A percentile compares a stretch with the other conserved stretches of the same genome.
Evolutionary conservation across 2,797 vertebrate genomes (phyloP).

Genomic region (Clamator glandarius): DNA sequence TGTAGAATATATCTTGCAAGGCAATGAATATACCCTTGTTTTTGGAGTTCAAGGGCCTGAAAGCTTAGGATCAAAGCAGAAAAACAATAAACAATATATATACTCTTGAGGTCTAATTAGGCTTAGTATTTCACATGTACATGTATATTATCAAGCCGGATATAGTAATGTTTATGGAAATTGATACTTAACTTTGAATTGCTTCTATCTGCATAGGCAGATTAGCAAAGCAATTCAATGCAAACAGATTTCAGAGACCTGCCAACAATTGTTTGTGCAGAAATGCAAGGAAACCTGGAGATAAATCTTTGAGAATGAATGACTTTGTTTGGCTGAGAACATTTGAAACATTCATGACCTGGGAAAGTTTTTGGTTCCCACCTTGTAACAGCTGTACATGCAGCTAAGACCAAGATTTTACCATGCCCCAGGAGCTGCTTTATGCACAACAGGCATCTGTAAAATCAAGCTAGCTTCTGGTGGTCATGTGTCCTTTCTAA

Average conservation of each 20-base stretch:
- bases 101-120: conserved; percentile 68
- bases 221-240: conserved; percentile 37
- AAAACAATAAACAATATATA: conserved; percentile 44
- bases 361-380: background rate
- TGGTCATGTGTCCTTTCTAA: accelerated
- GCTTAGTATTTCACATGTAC: conserved; percentile 31
- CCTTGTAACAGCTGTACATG: accelerated
- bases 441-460: background rate
- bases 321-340: background rate
- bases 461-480: background rate
- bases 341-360: background rate
- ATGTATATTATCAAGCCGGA: conserved; percentile 33
- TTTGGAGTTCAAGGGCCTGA: conserved; percentile 30
- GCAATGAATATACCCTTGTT: background rate
- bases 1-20: background rate
- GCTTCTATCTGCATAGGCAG: conserved; percentile 68
- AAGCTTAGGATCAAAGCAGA: conserved; percentile 44
- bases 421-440: background rate
- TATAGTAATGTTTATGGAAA: conserved; percentile 70
- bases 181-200: conserved; percentile 70
- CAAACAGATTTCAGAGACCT: conserved; percentile 34
- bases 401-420: background rate
- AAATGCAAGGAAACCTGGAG: background rate
- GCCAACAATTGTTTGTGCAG: conserved; percentile 28
- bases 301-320: background rate